Evolutionary conservation across 1,140 invertebrate species (phyloP).

Genomic region (Apis mellifera): Amel_HAv3.1 CM009931.2:15882501-15883000

Average conservation of each 20-base stretch:
- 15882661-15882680: background rate
- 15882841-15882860: slow-evolving; percentile 16
- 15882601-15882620: background rate
- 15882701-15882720: background rate
- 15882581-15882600: background rate
- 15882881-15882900: background rate
- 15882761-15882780: slow-evolving; percentile 11
- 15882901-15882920: slow-evolving; percentile 4
- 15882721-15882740: background rate
- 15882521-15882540: background rate
- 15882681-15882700: background rate
- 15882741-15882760: background rate
- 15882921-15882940: background rate
- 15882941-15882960: slow-evolving; percentile 20
- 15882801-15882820: slow-evolving; percentile 27
- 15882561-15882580: background rate
- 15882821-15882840: slow-evolving; percentile 44
- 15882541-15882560: background rate
- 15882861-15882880: background rate
- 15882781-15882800: slow-evolving; percentile 18
- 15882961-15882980: slow-evolving; percentile 47
- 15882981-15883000: slow-evolving; percentile 33
- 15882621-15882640: background rate
- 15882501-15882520: background rate
- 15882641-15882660: background rate